These are phyloP conservation scores for Meandrusa payeni DNA, from an alignment of 2,888 invertebrate species.

Conservation along the genomic window DNA sequence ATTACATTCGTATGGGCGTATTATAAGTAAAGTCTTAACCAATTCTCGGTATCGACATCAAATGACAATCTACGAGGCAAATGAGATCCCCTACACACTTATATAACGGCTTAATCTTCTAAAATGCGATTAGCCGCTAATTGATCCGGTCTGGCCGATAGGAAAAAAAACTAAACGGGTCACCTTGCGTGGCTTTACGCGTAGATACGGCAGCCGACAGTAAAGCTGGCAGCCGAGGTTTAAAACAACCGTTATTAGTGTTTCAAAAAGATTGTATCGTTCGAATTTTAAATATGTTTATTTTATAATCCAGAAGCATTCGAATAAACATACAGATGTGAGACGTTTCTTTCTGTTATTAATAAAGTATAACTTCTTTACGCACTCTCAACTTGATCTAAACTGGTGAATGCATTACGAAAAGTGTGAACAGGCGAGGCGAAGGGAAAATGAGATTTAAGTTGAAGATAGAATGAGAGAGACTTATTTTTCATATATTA, in stretches of 20 bases:
- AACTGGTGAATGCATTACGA: no score
- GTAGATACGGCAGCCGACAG: constrained; percentile 8
- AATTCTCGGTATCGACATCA: not conserved
- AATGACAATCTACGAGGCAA: constrained; percentile 15
- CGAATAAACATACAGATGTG: no score
- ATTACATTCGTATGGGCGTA: constrained; percentile 2
- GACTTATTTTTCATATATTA: no score
- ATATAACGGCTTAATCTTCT: constrained; percentile 16
- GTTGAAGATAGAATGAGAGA: no score
- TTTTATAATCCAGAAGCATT: not conserved
- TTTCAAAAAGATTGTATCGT: constrained; percentile 15
- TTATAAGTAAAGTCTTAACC: constrained; percentile 1
- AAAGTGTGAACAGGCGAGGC: no score
- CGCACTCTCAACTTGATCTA: no score
- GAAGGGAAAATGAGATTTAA: no score
- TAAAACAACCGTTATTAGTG: constrained; percentile 7
- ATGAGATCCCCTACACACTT: constrained; percentile 1
- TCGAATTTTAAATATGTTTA: constrained; percentile 8
- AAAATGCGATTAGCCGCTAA: constrained; percentile 18
- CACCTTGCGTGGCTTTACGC: constrained; percentile 15
- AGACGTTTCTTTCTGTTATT: no score
- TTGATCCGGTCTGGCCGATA: constrained; percentile 22
- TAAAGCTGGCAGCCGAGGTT: constrained; percentile 5
- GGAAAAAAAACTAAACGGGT: constrained; percentile 19
- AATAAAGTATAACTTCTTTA: no score